phyloP scores from a whole-genome alignment of 2,797 vertebrate genomes.

The Acanthiza pusilla region DNA sequence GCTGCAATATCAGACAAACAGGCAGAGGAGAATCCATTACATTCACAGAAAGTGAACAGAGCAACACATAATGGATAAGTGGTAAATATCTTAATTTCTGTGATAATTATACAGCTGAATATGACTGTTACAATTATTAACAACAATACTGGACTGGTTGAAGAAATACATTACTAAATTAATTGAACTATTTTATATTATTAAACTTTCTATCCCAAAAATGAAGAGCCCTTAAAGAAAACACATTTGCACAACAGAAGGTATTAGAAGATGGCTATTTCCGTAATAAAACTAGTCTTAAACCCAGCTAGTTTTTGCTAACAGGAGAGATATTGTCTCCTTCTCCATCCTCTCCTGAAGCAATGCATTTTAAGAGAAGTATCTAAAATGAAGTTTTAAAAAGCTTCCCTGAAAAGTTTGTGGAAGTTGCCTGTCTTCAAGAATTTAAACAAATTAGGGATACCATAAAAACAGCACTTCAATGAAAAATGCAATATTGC shows the following conservation, averaged over 20 bases:
- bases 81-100: not conserved
- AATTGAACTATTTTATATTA: not conserved
- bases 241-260: not conserved
- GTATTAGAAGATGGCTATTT: not conserved
- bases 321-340: not conserved
- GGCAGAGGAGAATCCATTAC: not conserved
- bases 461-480: not conserved
- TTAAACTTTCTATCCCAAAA: not conserved
- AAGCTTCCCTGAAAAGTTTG: not conserved
- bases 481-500: not conserved
- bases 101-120: not conserved
- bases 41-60: not conserved
- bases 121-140: not conserved
- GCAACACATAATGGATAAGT: not conserved
- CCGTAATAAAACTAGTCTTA: not conserved
- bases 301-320: not conserved
- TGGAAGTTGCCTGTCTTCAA: not conserved
- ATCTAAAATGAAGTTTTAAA: not conserved
- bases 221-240: not conserved
- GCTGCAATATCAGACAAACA: not conserved
- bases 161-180: not conserved
- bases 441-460: not conserved
- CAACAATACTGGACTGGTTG: not conserved
- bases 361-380: not conserved
- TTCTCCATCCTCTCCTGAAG: not conserved